These are phyloP conservation scores for Galerucella nymphaeae DNA, from an alignment of 2,888 invertebrate species.

Conservation along the genomic window DNA sequence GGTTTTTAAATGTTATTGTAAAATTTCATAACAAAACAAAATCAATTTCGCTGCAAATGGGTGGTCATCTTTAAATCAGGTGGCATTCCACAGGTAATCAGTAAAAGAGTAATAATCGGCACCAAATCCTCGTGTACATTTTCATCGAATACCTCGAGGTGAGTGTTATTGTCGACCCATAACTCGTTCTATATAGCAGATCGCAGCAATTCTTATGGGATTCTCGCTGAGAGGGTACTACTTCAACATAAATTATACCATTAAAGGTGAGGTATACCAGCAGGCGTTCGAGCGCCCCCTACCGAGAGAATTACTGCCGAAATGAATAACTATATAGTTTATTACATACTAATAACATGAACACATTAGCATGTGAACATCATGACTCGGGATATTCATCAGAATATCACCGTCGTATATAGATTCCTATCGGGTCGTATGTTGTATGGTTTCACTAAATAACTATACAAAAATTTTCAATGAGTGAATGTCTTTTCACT, in stretches of 20 bases:
- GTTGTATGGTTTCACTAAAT: slow-evolving; percentile 46
- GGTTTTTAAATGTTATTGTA: too few relatives aligned
- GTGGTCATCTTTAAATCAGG: slow-evolving; percentile 6
- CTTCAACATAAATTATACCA: slow-evolving; percentile 66
- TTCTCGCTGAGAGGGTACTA: slow-evolving; percentile 57
- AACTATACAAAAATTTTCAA: slow-evolving; percentile 46
- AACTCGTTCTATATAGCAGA: slow-evolving; percentile 33
- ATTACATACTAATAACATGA: slow-evolving; percentile 67
- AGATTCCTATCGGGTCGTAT: slow-evolving; percentile 36
- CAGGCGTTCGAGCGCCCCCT: slow-evolving; percentile 62
- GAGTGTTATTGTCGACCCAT: slow-evolving; percentile 38
- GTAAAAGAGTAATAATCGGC: slow-evolving; percentile 47
- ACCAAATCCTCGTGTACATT: slow-evolving; percentile 42
- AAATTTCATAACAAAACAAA: too few relatives aligned
- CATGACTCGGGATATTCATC: slow-evolving; percentile 56
- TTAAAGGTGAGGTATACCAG: slow-evolving; percentile 67
- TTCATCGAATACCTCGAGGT: slow-evolving; percentile 44
- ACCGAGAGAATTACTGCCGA: slow-evolving; percentile 66
- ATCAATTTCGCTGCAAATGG: background rate
- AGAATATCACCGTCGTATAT: slow-evolving; percentile 55
- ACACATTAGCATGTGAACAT: slow-evolving; percentile 64
- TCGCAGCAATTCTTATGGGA: slow-evolving; percentile 50
- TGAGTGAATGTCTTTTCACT: slow-evolving; percentile 42
- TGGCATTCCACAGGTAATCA: slow-evolving; percentile 29
- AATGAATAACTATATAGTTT: slow-evolving; percentile 67